Evolutionary conservation across 2,888 invertebrate species (phyloP).

Genomic region (Bedellia somnulentella): DNA sequence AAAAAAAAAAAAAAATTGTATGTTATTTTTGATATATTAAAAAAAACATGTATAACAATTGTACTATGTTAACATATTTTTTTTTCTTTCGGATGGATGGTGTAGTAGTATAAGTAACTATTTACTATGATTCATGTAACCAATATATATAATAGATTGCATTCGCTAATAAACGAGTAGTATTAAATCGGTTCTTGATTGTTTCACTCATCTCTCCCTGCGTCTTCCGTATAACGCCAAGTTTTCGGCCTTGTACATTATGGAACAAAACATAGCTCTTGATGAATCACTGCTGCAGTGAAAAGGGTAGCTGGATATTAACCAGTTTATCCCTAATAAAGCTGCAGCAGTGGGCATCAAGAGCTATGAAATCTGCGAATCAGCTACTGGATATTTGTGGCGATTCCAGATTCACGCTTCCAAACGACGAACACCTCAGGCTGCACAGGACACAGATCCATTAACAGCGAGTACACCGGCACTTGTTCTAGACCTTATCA

Average conservation of each 20-base stretch:
- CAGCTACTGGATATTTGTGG: conserved; percentile 11
- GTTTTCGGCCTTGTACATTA: background rate
- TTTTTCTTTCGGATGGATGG: too few relatives aligned
- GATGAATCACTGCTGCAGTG: conserved; percentile 3
- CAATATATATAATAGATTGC: too few relatives aligned
- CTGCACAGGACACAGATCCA: background rate
- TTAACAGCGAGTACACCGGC: background rate
- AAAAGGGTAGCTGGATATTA: conserved; percentile 11
- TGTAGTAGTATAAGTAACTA: too few relatives aligned
- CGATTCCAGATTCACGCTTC: conserved; percentile 6
- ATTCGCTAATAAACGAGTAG: too few relatives aligned
- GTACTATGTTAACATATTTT: too few relatives aligned
- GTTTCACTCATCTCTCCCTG: too few relatives aligned
- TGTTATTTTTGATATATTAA: too few relatives aligned
- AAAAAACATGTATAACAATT: too few relatives aligned
- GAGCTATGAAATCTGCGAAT: conserved; percentile 11
- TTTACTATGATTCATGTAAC: too few relatives aligned
- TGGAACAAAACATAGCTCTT: conserved; percentile 1
- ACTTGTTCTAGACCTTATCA: too few relatives aligned
- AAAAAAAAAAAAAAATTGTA: conserved; percentile 1
- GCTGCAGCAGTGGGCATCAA: conserved; percentile 10
- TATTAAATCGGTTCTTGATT: too few relatives aligned
- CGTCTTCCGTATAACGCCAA: too few relatives aligned
- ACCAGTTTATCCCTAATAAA: conserved; percentile 12
- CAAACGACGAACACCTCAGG: background rate